A percentile compares a stretch with the other conserved stretches of the same genome.
Conservation (phyloP, 2,797 vertebrate genomes). For the Agapornis canus region DNA sequence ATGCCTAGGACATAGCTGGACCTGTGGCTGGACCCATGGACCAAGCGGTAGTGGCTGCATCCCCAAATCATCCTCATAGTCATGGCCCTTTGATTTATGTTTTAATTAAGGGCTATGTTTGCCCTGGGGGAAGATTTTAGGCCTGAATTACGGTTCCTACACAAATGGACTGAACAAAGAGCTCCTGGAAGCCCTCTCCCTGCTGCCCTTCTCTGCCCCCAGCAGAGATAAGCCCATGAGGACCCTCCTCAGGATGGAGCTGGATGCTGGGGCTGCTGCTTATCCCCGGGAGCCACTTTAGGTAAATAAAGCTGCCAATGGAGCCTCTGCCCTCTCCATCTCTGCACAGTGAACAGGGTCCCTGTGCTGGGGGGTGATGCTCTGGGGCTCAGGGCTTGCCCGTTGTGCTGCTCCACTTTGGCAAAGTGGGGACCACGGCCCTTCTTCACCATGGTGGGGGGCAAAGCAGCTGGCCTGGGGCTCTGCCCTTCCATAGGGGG, state of each 20-base stretch:
- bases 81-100: not conserved
- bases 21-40: not conserved
- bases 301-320: not conserved
- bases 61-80: rapidly evolving
- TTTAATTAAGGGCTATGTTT: not conserved
- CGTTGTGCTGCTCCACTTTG: rapidly evolving
- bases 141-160: not conserved
- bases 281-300: not conserved
- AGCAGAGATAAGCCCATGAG: not conserved
- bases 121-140: not conserved
- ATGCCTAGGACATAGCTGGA: not conserved
- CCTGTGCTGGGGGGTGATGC: not conserved
- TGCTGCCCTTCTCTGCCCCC: not conserved
- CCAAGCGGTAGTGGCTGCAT: not conserved
- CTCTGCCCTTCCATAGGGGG: rapidly evolving
- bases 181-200: not conserved
- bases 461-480: not conserved
- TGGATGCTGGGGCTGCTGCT: not conserved
- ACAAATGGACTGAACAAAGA: not conserved
- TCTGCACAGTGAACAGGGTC: rapidly evolving
- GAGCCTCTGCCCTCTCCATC: not conserved
- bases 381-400: not conserved
- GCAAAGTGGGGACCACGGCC: rapidly evolving
- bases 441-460: not conserved
- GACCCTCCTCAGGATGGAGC: not conserved